A percentile compares a stretch with the other conserved stretches of the same genome.
These are phyloP conservation scores for Nezara viridula DNA, from an alignment of 2,888 invertebrate species.

Conservation along the genomic window DNA sequence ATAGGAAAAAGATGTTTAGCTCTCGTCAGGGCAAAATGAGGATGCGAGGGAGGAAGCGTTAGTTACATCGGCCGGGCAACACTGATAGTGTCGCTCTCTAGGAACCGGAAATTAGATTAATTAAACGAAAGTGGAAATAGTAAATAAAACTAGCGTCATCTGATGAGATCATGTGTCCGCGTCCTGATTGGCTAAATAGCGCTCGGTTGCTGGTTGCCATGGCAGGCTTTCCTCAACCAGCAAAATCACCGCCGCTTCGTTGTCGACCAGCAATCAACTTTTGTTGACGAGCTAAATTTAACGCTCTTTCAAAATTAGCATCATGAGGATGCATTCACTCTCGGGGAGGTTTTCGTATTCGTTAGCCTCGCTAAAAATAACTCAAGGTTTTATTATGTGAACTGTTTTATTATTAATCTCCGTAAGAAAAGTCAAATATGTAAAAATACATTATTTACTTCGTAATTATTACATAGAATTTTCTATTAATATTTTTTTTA, in stretches of 20 bases:
- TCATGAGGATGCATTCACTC: neutral
- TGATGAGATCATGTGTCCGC: neutral
- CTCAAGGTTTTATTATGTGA: neutral
- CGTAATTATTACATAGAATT: no score
- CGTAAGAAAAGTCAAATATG: no score
- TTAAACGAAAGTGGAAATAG: conserved; percentile 37
- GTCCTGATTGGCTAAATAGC: neutral
- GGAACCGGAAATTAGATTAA: conserved; percentile 25
- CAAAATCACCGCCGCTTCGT: neutral
- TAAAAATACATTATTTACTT: no score
- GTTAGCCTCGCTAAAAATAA: neutral
- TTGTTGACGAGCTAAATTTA: neutral
- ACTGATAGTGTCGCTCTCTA: neutral
- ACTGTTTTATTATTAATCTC: no score
- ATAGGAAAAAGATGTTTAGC: conserved; percentile 32
- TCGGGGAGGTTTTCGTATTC: neutral
- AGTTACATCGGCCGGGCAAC: neutral
- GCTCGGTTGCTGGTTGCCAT: neutral
- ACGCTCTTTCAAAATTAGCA: neutral
- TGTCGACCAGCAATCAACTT: neutral
- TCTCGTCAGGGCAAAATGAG: neutral
- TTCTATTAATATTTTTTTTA: no score
- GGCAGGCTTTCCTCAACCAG: neutral
- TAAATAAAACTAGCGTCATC: conserved; percentile 36
- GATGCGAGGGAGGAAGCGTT: neutral